Evolutionary conservation across 2,797 vertebrate genomes (phyloP).

Genomic region (Gastrophryne carolinensis): DNA sequence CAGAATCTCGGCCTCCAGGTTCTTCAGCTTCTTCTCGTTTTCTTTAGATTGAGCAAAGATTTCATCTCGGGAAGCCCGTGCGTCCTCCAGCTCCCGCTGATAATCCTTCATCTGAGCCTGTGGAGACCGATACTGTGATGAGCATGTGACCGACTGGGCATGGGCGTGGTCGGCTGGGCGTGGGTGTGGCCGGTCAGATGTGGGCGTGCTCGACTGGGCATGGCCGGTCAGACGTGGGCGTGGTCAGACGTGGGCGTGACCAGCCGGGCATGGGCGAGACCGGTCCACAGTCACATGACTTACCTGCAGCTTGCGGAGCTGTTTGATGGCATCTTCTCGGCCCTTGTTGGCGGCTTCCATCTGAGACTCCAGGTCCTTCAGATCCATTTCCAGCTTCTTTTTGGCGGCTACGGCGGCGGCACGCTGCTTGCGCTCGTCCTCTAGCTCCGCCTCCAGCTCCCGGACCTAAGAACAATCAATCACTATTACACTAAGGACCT

Average conservation of each 20-base stretch:
- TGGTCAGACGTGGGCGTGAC: too few species aligned
- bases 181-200: too few species aligned
- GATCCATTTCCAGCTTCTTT: slow-evolving; percentile 96
- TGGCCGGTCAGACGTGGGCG: too few species aligned
- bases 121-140: too few species aligned
- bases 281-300: not conserved
- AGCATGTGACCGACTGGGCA: too few species aligned
- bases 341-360: slow-evolving; percentile 94
- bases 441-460: slow-evolving; percentile 92
- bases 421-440: slow-evolving; percentile 94
- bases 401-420: slow-evolving; percentile 88
- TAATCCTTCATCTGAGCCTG: slow-evolving; percentile 98
- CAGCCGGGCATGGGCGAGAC: too few species aligned
- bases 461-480: slow-evolving; percentile 76
- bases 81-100: slow-evolving; percentile 93
- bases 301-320: slow-evolving; percentile 95
- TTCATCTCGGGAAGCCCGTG: slow-evolving; percentile 91
- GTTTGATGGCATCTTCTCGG: slow-evolving; percentile 96
- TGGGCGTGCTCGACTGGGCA: too few species aligned
- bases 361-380: slow-evolving; percentile 91
- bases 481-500: too few species aligned
- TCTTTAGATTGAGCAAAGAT: slow-evolving; percentile 95
- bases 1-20: slow-evolving; percentile 93
- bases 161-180: too few species aligned
- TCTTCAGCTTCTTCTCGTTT: slow-evolving; percentile 96